Base-by-base conservation (phyloP, 2,888 invertebrate genomes). In the Eupithecia dodoneata region DNA sequence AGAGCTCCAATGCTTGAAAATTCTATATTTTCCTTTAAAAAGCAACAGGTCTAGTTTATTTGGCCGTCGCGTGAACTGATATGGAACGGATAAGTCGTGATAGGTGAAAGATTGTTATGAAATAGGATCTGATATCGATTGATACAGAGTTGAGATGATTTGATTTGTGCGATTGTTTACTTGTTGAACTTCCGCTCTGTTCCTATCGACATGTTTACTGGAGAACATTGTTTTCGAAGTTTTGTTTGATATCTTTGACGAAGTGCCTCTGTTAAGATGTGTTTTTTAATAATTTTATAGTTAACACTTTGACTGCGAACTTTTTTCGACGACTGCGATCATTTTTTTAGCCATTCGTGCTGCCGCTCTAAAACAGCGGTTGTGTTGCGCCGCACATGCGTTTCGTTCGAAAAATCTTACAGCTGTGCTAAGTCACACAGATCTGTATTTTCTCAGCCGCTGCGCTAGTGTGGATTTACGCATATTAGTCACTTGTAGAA, bases 31-130 rank as follows among this genome's bases (percentile, higher is more conserved):
- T 69, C 63, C 69, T 74, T 42, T 66, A 66, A 75, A 80, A 71
- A 70, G 80, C 81, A 81, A 81, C 81, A 83, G 83, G 81, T 83
- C 81, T 81, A 69, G 72, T 63, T 80, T 79, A 78, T 79, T 79
- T 81, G 81, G 81, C 75, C 75, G 79, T 75, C 75, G 70, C 66
- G 80, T 73, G 73, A 75, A 71, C 71, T 76, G 77, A 79, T 79
- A 77, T 67, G 75, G 77, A 73, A 75, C 70, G 73, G 75, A 77
- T 79, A 74, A 79, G 76, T 73, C 71, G 73, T 76, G 81, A 82
- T 81, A 82, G 80, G 80, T 80, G 75, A 75, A 79, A 81, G 74
- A 82, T 81, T 79, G 76, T 76, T 76, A 75, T 74, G 65, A 74
- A 72, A 79, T 76, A 59, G 42, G 73, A 78, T 74, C 70, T 73